Evolutionary conservation across 2,888 invertebrate species (phyloP).

Genomic region (Thecophora atra): DNA sequence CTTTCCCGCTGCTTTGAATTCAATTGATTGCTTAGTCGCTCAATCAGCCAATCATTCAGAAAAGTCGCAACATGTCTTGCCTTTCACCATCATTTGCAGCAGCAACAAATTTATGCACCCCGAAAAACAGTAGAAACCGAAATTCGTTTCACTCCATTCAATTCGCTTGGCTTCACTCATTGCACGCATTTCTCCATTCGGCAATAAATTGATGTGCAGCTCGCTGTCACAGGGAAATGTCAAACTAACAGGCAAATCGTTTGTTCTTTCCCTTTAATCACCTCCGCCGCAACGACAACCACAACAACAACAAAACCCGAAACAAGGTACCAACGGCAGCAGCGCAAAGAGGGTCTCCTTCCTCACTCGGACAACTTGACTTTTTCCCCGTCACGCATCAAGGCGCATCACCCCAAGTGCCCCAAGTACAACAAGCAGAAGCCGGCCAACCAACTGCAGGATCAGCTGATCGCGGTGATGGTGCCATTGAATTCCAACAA

Average conservation of each 20-base stretch:
- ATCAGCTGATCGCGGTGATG: conserved; percentile 66
- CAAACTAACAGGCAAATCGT: conserved; percentile 22
- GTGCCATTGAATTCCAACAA: conserved; percentile 64
- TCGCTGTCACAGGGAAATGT: background rate
- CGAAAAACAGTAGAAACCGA: background rate
- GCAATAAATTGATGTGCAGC: conserved; percentile 23
- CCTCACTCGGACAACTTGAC: conserved; percentile 65
- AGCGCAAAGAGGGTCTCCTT: conserved; percentile 64
- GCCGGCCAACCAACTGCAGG: conserved; percentile 64
- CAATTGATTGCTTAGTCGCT: conserved; percentile 6
- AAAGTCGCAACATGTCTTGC: background rate
- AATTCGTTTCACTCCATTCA: background rate
- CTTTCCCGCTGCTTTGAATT: background rate
- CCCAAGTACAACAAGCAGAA: conserved; percentile 63
- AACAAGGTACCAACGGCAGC: conserved; percentile 62
- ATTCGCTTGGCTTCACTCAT: background rate
- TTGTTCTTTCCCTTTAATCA: conserved; percentile 40
- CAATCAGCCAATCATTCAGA: conserved; percentile 4
- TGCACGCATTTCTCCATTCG: conserved; percentile 15
- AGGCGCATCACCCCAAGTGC: conserved; percentile 66
- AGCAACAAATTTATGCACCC: conserved; percentile 8
- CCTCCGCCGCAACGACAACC: conserved; percentile 36
- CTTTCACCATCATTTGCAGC: conserved; percentile 12
- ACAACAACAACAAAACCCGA: background rate
- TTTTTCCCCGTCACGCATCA: conserved; percentile 66